Evolutionary conservation across 1,140 invertebrate species (phyloP), one percentile per base, ranked within the genome.

Genomic region (Drosophila gunungcola): DNA sequence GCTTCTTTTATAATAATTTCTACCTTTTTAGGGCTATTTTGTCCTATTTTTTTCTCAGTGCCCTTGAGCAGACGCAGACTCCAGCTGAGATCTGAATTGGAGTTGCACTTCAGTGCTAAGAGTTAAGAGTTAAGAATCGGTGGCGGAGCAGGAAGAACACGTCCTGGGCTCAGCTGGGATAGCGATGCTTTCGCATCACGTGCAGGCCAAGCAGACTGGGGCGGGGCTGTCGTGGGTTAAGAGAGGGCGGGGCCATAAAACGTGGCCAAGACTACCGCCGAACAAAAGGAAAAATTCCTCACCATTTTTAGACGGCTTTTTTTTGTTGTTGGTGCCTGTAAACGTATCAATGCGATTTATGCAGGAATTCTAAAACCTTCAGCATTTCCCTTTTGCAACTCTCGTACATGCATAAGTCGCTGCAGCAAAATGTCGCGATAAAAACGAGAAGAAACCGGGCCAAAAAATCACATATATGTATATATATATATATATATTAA

Each of bases 261-360:
- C 83, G 84, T 88, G 83, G 83, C 83, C 49, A 56, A 57, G 63
- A 51, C 57, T 42, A 36, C 46, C 49, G 53, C 41, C 52, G 65
- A 80, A 73, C 83, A 86, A 78, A 80, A 49, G 73, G 57, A 51
- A 62, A 76, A 84, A 51, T 78, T 79, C 67, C 61, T 36, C 10
- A 36, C 29, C 56, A 13, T 41, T 61, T 52, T 54, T 53, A 46
- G 45, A 46, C n/a, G 2, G 6, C 10, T 11, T 25, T 1, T 63
- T 39, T 27, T 29, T 10, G 34, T n/a, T 45, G 29, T 25, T 21
- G 27, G 6, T 43, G 46, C 62, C 67, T 72, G 75, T 32, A 32
- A 32, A 32, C 76, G 78, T 86, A 86, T 86, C 82, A 82, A 86
- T 86, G 82, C 82, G 78, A 86, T 86, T 86, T 86, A 86, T 86